Percentiles rank a stretch among this genome's conserved stretches.
Evolutionary conservation across 2,797 vertebrate genomes (phyloP).

Genomic region (Ataeniobius toweri): DNA sequence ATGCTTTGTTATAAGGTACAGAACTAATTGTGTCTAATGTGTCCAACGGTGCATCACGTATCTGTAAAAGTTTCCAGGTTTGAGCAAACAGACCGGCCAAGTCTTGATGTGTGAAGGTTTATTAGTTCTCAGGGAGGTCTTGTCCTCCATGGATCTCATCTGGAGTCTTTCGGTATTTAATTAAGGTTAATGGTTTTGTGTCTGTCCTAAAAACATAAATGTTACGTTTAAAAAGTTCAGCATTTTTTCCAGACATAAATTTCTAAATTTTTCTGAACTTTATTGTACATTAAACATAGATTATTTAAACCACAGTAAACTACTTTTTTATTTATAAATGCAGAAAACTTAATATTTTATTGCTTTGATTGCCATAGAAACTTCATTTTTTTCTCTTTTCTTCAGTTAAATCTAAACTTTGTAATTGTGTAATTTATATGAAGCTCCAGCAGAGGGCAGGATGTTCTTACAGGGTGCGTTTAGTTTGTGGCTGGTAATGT

Average conservation of each 20-base stretch:
- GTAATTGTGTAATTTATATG: constrained; percentile 7
- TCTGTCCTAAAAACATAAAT: not conserved
- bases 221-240: not conserved
- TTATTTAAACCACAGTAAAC: not conserved
- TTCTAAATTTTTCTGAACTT: not conserved
- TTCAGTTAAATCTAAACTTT: not conserved
- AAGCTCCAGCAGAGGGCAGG: constrained; percentile 64
- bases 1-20: too few species aligned
- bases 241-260: not conserved
- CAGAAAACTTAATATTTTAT: not conserved
- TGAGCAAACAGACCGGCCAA: too few species aligned
- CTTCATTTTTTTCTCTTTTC: not conserved
- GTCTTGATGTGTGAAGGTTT: too few species aligned
- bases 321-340: not conserved
- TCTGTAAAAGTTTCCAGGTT: too few species aligned
- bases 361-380: not conserved
- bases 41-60: too few species aligned
- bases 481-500: not conserved
- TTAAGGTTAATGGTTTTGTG: too few species aligned
- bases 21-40: too few species aligned
- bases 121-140: too few species aligned
- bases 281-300: not conserved
- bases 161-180: too few species aligned
- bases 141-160: too few species aligned
- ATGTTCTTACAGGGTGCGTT: not conserved